A percentile compares a stretch with the other conserved stretches of the same genome.
phyloP scores from a whole-genome alignment of 2,888 invertebrate species.

The Cinara cedri region DNA sequence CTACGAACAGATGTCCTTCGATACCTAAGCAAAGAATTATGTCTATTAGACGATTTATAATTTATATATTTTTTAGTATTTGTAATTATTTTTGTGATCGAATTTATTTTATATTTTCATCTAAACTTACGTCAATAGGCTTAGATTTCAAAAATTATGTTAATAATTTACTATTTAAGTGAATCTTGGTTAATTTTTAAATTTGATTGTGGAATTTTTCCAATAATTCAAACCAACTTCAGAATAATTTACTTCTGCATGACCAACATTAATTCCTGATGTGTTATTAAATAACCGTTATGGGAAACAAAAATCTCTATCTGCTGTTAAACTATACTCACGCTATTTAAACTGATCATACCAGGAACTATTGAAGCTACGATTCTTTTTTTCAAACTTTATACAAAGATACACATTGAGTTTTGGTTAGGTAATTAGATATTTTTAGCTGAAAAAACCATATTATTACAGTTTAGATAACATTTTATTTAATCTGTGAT shows the following conservation, averaged over 20 bases:
- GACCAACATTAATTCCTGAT: not conserved
- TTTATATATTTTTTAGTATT: not conserved
- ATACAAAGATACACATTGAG: constrained; percentile 9
- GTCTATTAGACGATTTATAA: not conserved
- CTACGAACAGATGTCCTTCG: not conserved
- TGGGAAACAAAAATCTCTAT: constrained; percentile 19
- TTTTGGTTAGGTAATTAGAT: too few species aligned
- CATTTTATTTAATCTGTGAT: too few species aligned
- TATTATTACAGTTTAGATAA: too few species aligned
- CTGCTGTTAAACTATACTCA: constrained; percentile 21
- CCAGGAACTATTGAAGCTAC: constrained; percentile 17
- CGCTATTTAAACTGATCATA: constrained; percentile 5
- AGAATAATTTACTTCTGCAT: not conserved
- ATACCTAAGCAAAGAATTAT: constrained; percentile 7
- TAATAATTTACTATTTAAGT: too few species aligned
- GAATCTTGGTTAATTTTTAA: not conserved
- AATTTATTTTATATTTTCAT: not conserved
- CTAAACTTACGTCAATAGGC: too few species aligned
- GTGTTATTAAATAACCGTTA: not conserved
- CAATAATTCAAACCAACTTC: constrained; percentile 11
- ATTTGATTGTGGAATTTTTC: constrained; percentile 7
- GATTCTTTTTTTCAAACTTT: not conserved
- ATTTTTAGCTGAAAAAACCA: too few species aligned
- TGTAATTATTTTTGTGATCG: not conserved
- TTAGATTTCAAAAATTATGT: too few species aligned